Percentiles rank a stretch among this genome's conserved stretches.
These are phyloP conservation scores for Cryptocheilus praepositus DNA, from an alignment of 2,888 invertebrate genomes.

Conservation along the genomic window DNA sequence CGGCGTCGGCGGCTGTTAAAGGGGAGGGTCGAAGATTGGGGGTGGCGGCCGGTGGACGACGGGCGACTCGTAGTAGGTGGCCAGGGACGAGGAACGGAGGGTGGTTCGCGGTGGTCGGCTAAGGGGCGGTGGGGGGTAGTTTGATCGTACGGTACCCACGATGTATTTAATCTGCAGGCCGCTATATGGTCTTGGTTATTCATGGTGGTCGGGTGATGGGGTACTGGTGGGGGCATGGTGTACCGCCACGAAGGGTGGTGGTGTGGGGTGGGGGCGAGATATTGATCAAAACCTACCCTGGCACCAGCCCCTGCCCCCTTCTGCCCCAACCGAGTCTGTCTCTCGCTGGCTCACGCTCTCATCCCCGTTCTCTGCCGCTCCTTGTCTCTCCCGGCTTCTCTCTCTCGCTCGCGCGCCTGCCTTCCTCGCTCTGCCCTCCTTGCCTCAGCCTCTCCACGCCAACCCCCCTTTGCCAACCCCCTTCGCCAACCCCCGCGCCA, in stretches of 20 bases:
- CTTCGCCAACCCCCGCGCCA: too few relatives aligned
- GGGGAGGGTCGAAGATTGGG: constrained; percentile 48
- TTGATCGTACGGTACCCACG: constrained; percentile 64
- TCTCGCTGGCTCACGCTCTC: constrained; percentile 48
- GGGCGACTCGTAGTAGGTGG: constrained; percentile 13
- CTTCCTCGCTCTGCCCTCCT: constrained; percentile 52
- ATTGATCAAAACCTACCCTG: constrained; percentile 75
- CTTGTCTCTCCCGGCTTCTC: constrained; percentile 49
- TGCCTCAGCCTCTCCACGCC: constrained; percentile 50
- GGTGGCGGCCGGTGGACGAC: constrained; percentile 28
- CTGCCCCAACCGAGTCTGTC: constrained; percentile 44
- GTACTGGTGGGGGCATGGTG: constrained; percentile 66
- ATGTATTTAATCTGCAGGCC: constrained; percentile 69
- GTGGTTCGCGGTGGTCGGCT: constrained; percentile 19
- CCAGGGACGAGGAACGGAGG: constrained; percentile 1
- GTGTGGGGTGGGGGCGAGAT: constrained; percentile 72
- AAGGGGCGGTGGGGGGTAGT: constrained; percentile 45
- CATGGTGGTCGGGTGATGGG: constrained; percentile 71
- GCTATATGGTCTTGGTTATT: constrained; percentile 71
- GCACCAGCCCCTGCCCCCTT: constrained; percentile 66
- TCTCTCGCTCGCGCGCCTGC: constrained; percentile 27
- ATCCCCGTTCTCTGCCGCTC: constrained; percentile 39
- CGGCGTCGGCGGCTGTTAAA: constrained; percentile 56
- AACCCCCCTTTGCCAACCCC: too few relatives aligned
- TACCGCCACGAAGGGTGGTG: constrained; percentile 67